Evolutionary conservation across 2,797 vertebrate species (phyloP).

Genomic region (Lagocephalus sceleratus): DNA sequence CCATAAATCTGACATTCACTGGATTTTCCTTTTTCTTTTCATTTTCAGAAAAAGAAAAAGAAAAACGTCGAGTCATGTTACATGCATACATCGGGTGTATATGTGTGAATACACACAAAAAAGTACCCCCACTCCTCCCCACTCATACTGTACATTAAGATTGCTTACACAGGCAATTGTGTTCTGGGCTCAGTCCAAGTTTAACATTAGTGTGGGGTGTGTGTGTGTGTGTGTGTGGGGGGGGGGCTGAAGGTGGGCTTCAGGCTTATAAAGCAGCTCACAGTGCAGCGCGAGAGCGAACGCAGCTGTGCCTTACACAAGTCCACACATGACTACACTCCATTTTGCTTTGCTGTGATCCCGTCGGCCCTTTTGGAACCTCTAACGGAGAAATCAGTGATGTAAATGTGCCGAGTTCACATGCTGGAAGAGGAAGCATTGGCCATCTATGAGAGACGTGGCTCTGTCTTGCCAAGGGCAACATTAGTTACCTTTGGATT

Average conservation of each 20-base stretch:
- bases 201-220: slow-evolving; percentile 56
- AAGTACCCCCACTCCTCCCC: background rate
- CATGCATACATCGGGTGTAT: too few species aligned
- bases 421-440: slow-evolving; percentile 16
- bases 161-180: slow-evolving; percentile 65
- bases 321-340: slow-evolving; percentile 7
- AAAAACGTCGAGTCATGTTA: too few species aligned
- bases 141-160: slow-evolving; percentile 22
- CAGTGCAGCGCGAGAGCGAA: slow-evolving; percentile 43
- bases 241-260: slow-evolving; percentile 11
- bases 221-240: background rate
- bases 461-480: slow-evolving; percentile 47
- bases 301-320: slow-evolving; percentile 39
- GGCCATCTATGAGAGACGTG: slow-evolving; percentile 27
- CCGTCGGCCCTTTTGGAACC: slow-evolving; percentile 21
- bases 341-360: slow-evolving; percentile 28
- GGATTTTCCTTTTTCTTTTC: too few species aligned
- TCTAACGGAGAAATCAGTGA: slow-evolving; percentile 28
- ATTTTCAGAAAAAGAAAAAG: too few species aligned
- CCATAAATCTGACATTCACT: too few species aligned
- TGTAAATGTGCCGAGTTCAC: slow-evolving; percentile 22
- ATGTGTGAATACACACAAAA: too few species aligned
- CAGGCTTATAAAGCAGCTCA: slow-evolving; percentile 56
- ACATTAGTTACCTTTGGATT: slow-evolving; percentile 51
- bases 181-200: slow-evolving; percentile 66